These are phyloP conservation scores for Panonychus citri DNA, from an alignment of 1,140 invertebrate genomes.

Conservation along the genomic window DNA sequence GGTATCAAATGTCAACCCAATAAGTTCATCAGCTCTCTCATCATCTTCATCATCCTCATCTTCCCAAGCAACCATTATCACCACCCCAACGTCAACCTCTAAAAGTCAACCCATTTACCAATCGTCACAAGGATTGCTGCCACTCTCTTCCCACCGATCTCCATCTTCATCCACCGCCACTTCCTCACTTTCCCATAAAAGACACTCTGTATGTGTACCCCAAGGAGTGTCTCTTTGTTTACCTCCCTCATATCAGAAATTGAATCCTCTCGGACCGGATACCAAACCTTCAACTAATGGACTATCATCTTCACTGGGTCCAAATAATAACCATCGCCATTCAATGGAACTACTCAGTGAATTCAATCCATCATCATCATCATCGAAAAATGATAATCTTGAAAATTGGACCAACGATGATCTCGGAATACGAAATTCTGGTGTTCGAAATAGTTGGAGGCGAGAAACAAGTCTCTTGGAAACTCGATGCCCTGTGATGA, in stretches of 20 bases:
- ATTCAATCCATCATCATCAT: background rate
- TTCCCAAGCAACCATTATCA: background rate
- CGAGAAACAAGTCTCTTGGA: background rate
- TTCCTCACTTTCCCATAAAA: conserved; percentile 9
- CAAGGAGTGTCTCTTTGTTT: conserved; percentile 7
- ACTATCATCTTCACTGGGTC: no score
- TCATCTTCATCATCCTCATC: background rate
- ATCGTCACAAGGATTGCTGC: background rate
- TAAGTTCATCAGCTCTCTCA: background rate
- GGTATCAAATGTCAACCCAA: no score
- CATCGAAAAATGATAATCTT: no score
- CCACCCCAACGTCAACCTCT: background rate
- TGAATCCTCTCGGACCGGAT: conserved; percentile 1
- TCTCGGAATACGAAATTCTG: background rate
- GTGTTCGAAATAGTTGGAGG: background rate
- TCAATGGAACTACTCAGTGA: conserved; percentile 8
- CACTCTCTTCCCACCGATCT: conserved; percentile 6
- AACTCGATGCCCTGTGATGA: background rate
- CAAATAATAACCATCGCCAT: conserved; percentile 1
- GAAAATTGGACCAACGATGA: background rate
- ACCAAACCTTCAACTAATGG: background rate
- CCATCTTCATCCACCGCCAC: background rate
- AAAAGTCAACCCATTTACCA: background rate
- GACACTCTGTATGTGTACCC: conserved; percentile 18
- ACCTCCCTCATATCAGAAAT: background rate